phyloP scores from a whole-genome alignment of 2,113 vertebrate species.

The Pyrgilauda ruficollis region DNA sequence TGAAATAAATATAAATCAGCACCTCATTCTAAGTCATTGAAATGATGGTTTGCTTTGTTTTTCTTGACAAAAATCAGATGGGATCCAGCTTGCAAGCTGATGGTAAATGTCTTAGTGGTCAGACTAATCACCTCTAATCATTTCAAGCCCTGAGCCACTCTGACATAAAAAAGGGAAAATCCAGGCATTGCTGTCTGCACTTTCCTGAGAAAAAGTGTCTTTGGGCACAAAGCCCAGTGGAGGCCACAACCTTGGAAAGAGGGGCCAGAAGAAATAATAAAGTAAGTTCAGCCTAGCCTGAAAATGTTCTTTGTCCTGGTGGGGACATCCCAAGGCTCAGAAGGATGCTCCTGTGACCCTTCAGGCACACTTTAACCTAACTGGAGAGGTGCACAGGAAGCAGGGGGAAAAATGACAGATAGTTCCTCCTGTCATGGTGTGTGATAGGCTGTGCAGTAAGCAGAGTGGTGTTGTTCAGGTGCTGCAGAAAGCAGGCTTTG shows the following conservation, averaged over 20 bases:
- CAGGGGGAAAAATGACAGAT: fast-evolving
- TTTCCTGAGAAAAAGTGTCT: neutral
- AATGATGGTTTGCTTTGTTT: slow-evolving; percentile 24
- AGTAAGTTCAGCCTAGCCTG: neutral
- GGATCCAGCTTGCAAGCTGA: neutral
- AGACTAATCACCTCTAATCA: slow-evolving; percentile 21
- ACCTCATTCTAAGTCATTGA: neutral
- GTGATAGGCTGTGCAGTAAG: neutral
- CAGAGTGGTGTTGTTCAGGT: neutral
- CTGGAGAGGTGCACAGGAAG: neutral
- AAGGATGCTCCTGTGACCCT: neutral
- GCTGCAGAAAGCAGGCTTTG: neutral
- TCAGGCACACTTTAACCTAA: neutral
- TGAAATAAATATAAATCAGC: slow-evolving; percentile 41
- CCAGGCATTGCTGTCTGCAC: neutral
- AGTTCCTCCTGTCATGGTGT: neutral
- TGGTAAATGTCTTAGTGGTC: neutral
- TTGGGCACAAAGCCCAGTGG: neutral
- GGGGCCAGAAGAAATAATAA: neutral
- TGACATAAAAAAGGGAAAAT: neutral
- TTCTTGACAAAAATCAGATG: slow-evolving; percentile 12
- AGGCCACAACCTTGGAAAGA: neutral
- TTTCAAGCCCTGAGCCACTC: neutral
- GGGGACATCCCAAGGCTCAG: neutral
- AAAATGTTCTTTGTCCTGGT: neutral